Evolutionary conservation across 2,113 vertebrate species (phyloP).

Genomic region (Odocoileus virginianus): DNA sequence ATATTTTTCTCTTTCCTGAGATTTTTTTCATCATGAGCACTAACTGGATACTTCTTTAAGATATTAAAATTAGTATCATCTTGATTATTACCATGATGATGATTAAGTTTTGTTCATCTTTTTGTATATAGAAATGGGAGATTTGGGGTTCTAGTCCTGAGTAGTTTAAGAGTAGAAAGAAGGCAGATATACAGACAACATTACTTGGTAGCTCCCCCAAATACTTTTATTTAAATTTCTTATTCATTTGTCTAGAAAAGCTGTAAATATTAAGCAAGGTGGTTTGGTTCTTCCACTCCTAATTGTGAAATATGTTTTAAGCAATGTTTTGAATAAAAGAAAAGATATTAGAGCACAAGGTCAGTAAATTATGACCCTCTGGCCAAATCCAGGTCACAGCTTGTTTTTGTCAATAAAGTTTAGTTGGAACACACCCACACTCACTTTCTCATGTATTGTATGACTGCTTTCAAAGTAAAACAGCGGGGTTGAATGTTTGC

Average conservation of each 20-base stretch:
- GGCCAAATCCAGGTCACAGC: background rate
- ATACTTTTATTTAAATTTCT: background rate
- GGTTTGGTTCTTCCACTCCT: background rate
- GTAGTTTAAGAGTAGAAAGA: background rate
- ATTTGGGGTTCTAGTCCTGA: background rate
- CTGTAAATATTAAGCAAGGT: background rate
- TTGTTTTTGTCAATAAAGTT: constrained; percentile 24
- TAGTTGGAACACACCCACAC: background rate
- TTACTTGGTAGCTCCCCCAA: background rate
- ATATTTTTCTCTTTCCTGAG: background rate
- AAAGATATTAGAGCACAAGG: background rate
- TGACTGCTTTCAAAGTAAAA: background rate
- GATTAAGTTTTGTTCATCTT: background rate
- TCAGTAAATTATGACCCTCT: background rate
- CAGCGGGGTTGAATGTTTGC: background rate
- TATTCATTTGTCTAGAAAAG: background rate
- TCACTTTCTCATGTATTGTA: background rate
- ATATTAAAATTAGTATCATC: background rate
- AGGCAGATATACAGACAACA: background rate
- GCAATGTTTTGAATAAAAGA: background rate
- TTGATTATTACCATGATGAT: background rate
- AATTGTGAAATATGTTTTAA: background rate
- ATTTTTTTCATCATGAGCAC: background rate
- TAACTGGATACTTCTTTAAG: background rate
- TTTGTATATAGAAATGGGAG: background rate